Evolutionary conservation across 2,113 vertebrate genomes (phyloP).

Genomic region (Scalopus aquaticus): DNA sequence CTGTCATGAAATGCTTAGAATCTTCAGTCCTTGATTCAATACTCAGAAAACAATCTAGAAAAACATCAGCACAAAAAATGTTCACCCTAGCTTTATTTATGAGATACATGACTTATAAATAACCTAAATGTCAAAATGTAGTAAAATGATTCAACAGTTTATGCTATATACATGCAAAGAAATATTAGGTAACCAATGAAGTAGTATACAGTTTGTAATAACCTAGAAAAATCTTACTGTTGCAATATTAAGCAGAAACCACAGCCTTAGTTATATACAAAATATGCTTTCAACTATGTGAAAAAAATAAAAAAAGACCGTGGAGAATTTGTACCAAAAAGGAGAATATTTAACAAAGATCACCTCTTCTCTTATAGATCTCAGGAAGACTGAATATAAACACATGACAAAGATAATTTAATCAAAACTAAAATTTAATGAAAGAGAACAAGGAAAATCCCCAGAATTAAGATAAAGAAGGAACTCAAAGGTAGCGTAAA

Average conservation of each 20-base stretch:
- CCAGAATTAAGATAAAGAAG: neutral
- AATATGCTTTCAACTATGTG: neutral
- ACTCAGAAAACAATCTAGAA: neutral
- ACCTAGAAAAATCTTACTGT: neutral
- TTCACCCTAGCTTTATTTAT: neutral
- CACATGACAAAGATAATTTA: neutral
- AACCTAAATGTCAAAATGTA: conserved; percentile 5
- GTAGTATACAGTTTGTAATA: neutral
- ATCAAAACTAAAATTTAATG: conserved; percentile 5
- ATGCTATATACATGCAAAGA: neutral
- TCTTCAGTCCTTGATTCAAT: neutral
- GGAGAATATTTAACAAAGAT: neutral
- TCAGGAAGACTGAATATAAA: neutral
- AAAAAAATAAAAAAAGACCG: neutral
- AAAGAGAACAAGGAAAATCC: neutral
- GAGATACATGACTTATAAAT: neutral
- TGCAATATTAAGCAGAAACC: neutral
- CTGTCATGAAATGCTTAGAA: neutral
- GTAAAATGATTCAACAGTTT: neutral
- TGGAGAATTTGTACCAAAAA: neutral
- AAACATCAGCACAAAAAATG: neutral
- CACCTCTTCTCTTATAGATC: neutral
- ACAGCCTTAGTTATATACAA: conserved; percentile 10
- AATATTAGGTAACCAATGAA: conserved; percentile 10
- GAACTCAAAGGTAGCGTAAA: neutral